Percentiles rank a stretch among this genome's conserved stretches.
phyloP scores from a whole-genome alignment of 2,113 vertebrate species.

The Desmodus rotundus region DNA sequence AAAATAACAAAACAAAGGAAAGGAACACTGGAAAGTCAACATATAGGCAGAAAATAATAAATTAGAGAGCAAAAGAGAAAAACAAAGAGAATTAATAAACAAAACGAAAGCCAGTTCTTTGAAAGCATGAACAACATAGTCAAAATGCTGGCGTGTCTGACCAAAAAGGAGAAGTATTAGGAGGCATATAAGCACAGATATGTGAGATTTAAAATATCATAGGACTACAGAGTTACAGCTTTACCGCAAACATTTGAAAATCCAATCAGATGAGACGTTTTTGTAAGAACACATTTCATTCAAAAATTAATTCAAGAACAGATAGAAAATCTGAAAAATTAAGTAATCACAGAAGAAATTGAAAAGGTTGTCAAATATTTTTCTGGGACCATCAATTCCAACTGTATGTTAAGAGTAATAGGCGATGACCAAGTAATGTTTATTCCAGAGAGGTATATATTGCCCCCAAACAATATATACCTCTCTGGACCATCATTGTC shows the following conservation, averaged over 20 bases:
- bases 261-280: not conserved
- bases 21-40: not conserved
- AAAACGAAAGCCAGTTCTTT: constrained; percentile 13
- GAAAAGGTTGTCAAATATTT: not conserved
- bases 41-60: not conserved
- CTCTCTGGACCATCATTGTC: not conserved
- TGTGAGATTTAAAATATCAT: not conserved
- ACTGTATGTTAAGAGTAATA: not conserved
- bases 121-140: not conserved
- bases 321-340: not conserved
- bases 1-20: constrained; percentile 17
- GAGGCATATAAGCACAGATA: not conserved
- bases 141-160: not conserved
- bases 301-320: not conserved
- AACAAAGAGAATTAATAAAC: not conserved
- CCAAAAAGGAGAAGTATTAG: not conserved
- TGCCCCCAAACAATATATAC: too few relatives aligned
- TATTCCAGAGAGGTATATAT: not conserved
- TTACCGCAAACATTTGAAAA: not conserved
- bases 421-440: not conserved
- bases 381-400: not conserved
- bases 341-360: not conserved
- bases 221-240: not conserved
- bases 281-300: not conserved
- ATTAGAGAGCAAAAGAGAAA: not conserved